These are phyloP conservation scores for Ceuthmochares aereus DNA, from an alignment of 2,113 vertebrate genomes.

Conservation along the genomic window DNA sequence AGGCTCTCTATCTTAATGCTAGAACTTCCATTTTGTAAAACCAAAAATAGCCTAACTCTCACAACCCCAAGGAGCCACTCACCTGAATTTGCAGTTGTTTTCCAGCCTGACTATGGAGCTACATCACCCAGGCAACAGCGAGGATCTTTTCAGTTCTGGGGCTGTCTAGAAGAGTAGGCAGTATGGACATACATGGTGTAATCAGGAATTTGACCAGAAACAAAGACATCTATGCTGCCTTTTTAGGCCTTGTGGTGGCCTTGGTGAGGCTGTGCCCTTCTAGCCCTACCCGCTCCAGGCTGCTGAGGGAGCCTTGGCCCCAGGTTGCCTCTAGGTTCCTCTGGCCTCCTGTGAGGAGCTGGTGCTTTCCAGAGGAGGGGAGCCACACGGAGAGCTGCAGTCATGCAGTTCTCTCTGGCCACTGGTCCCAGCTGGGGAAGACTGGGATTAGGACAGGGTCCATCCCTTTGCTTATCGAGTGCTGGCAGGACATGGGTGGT, in stretches of 20 bases:
- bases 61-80: background rate
- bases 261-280: background rate
- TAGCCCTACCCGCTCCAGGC: background rate
- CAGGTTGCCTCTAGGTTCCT: background rate
- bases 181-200: background rate
- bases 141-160: background rate
- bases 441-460: background rate
- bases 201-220: background rate
- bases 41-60: no score
- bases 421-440: background rate
- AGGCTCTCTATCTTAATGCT: no score
- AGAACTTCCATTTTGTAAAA: no score
- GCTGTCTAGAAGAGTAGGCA: background rate
- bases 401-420: rapidly evolving
- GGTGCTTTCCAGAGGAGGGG: background rate
- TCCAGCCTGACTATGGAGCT: rapidly evolving
- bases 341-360: background rate
- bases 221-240: background rate
- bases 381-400: background rate
- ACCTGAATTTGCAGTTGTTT: background rate
- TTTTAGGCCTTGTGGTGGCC: background rate
- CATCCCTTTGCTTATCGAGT: background rate
- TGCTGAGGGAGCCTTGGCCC: background rate
- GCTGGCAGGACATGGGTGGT: background rate
- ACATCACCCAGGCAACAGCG: background rate